Evolutionary conservation across 2,113 vertebrate species (phyloP).

Genomic region (Cavia aperea): DNA sequence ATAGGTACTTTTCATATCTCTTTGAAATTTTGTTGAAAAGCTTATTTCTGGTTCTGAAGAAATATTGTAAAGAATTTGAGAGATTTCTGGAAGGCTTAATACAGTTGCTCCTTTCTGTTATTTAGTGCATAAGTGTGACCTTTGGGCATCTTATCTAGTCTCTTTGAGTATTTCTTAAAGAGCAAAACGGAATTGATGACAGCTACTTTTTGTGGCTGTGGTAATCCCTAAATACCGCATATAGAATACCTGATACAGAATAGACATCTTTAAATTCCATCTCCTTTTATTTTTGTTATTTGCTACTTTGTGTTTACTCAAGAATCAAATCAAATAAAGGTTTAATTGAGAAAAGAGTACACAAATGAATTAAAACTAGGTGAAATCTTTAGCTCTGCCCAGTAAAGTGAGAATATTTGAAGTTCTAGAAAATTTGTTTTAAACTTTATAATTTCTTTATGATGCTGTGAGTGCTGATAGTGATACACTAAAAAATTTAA

Average conservation of each 20-base stretch:
- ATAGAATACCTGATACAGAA: not conserved
- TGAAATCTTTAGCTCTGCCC: not conserved
- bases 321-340: not conserved
- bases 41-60: conserved; percentile 12
- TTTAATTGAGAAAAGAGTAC: conserved; percentile 20
- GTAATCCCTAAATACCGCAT: conserved; percentile 14
- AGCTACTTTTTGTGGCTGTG: conserved; percentile 20
- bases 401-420: conserved; percentile 37
- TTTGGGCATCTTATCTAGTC: conserved; percentile 1
- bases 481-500: not conserved
- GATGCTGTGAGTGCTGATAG: not conserved
- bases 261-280: not conserved
- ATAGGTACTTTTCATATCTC: conserved; percentile 14
- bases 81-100: conserved; percentile 11
- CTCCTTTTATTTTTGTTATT: conserved; percentile 13
- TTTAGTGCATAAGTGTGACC: conserved; percentile 24
- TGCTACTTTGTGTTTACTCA: not conserved
- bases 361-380: not conserved
- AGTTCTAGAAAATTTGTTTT: not conserved
- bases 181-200: conserved; percentile 17
- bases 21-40: conserved; percentile 23
- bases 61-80: conserved; percentile 1
- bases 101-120: not conserved
- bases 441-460: conserved; percentile 15
- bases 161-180: conserved; percentile 17